These are phyloP conservation scores for Rousettus madagascariensis DNA, from an alignment of 2,797 vertebrate species.

Conservation along the genomic window DNA sequence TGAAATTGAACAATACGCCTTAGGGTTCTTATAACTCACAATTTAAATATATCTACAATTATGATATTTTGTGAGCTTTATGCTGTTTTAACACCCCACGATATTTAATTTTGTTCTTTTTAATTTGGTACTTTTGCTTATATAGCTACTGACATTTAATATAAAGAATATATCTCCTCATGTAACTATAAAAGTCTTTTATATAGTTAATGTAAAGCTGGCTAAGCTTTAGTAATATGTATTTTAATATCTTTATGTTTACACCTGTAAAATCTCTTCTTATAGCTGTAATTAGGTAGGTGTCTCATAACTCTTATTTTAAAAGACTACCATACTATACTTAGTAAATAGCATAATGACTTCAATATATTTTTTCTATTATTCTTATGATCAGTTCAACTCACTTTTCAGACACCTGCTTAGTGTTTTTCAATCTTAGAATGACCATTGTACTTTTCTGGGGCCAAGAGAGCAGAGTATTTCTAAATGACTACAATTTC, in stretches of 20 bases:
- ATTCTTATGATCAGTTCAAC: constrained; percentile 64
- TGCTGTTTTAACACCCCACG: constrained; percentile 42
- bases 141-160: constrained; percentile 81
- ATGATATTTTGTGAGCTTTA: constrained; percentile 31
- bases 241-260: constrained; percentile 75
- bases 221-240: constrained; percentile 64
- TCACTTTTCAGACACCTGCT: constrained; percentile 72
- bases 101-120: constrained; percentile 81
- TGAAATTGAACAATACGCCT: neutral
- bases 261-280: constrained; percentile 68
- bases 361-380: constrained; percentile 59
- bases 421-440: constrained; percentile 72
- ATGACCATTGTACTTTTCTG: constrained; percentile 72
- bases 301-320: constrained; percentile 57
- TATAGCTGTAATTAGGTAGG: constrained; percentile 66
- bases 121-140: constrained; percentile 77
- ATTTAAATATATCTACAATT: constrained; percentile 35
- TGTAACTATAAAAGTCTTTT: constrained; percentile 74
- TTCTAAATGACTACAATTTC: constrained; percentile 63
- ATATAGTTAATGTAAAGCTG: constrained; percentile 75
- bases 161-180: constrained; percentile 62
- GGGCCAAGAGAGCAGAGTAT: constrained; percentile 53
- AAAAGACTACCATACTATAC: constrained; percentile 61
- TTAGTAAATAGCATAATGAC: constrained; percentile 61
- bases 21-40: neutral